Evolutionary conservation across 2,888 invertebrate genomes (phyloP), one percentile per base, ranked within the genome.

Genomic region (Heteromyza rotundicornis): DNA sequence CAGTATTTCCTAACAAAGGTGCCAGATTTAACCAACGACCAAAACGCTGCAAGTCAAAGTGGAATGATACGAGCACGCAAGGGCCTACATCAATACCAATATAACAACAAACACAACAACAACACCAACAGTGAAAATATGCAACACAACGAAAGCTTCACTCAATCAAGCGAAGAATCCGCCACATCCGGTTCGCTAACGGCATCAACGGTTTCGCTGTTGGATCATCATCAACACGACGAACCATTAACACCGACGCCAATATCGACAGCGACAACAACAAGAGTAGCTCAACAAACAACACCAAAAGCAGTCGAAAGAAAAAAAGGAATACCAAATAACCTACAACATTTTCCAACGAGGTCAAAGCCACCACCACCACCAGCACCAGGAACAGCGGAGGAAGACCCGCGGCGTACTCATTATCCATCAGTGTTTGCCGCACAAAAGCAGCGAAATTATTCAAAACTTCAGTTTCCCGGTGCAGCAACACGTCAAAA

Each of bases 141-240:
- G 19, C 19, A 2, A 3, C 20, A 49, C 51, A 44, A 23, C 22
- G 16, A 14, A 22, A 53, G 32, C 16, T n/a, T 17, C 53, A 53
- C 40, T 14, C 40, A 40, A 40, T 40, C 40, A 40, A 40, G 20
- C 16, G 35, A 12, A 14, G 23, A 40, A 2, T 20, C 55, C 12
- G 47, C 16, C 2, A 27, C 17, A 20, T 24, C 16, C 22, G 54
- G 22, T 1, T 58, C 70, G 57, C 32, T 66, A 51, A 70, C 69
- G 47, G 65, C 70, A 17, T 70, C 76, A 23, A 75, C 70, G 1
- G 66, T 68, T 12, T 73, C 74, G 32, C 53, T 75, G 60, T 12
- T 57, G 14, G 56, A 22, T 1, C 63, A 59, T 19, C 62, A 64
- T 17, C 62, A 49, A 10, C 51, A 22, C 1, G 19, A 27, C 27